A percentile compares a stretch with the other conserved stretches of the same genome.
Conservation (phyloP, 2,888 invertebrate species). For the Alsophila aescularia region DNA sequence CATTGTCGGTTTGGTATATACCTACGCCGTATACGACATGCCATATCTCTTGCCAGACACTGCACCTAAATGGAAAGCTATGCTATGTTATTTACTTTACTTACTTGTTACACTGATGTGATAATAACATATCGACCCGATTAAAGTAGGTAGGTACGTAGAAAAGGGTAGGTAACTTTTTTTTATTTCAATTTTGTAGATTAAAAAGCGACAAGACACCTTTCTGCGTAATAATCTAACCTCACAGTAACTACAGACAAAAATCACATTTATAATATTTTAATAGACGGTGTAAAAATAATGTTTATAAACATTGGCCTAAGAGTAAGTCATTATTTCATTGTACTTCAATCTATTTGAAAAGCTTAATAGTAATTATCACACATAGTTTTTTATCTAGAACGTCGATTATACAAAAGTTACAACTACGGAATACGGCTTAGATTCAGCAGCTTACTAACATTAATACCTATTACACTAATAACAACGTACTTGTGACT, state of each 20-base stretch:
- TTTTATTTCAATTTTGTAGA: constrained; percentile 3
- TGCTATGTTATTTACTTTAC: constrained; percentile 3
- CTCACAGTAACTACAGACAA: constrained; percentile 71
- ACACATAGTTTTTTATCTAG: constrained; percentile 77
- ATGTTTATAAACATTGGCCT: constrained; percentile 81
- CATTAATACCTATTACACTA: constrained; percentile 35
- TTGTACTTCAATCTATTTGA: constrained; percentile 80
- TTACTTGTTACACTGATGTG: constrained; percentile 18
- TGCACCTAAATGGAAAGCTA: constrained; percentile 12
- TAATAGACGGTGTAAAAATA: constrained; percentile 83
- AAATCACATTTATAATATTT: constrained; percentile 70
- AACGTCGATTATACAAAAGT: constrained; percentile 77
- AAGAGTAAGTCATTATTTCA: constrained; percentile 74
- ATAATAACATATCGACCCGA: constrained; percentile 26
- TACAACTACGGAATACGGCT: constrained; percentile 55
- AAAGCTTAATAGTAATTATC: constrained; percentile 83
- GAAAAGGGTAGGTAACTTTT: constrained; percentile 15
- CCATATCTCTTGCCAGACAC: constrained; percentile 3
- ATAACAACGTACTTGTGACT: constrained; percentile 49
- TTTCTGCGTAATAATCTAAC: constrained; percentile 69
- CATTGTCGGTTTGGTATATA: too few relatives aligned
- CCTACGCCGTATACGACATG: not conserved
- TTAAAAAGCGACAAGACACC: constrained; percentile 31
- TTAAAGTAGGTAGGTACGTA: constrained; percentile 22
- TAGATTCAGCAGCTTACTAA: constrained; percentile 53